phyloP scores from a whole-genome alignment of 2,113 vertebrate genomes.

The Festucalex cinctus region DNA sequence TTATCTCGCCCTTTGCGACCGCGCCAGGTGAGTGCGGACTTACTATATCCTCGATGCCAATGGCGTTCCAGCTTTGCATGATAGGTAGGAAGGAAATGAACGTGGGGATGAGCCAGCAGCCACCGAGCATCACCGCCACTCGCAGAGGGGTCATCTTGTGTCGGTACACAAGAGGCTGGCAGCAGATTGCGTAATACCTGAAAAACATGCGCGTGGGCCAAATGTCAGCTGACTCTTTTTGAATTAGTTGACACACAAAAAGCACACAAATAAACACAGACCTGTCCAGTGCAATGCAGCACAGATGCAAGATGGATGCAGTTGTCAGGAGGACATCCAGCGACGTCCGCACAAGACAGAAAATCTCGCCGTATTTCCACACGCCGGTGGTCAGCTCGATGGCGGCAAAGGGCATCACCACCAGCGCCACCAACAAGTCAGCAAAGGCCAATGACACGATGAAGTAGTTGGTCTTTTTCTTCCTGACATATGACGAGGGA shows the following conservation, averaged over 20 bases:
- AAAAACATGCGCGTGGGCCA: background rate
- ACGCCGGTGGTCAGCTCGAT: constrained; percentile 73
- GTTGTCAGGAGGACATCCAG: constrained; percentile 77
- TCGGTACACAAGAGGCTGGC: constrained; percentile 78
- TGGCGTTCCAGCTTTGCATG: constrained; percentile 80
- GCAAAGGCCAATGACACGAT: constrained; percentile 78
- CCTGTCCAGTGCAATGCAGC: constrained; percentile 80
- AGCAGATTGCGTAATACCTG: constrained; percentile 81
- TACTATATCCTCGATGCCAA: constrained; percentile 77
- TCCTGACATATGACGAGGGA: constrained; percentile 44
- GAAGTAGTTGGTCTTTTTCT: constrained; percentile 81
- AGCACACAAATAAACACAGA: constrained; percentile 22
- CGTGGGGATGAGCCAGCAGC: constrained; percentile 77
- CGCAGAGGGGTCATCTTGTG: constrained; percentile 77
- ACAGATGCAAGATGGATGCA: constrained; percentile 77
- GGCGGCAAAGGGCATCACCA: constrained; percentile 78
- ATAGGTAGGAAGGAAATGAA: constrained; percentile 81
- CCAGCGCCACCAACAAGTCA: constrained; percentile 74
- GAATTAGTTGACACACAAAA: constrained; percentile 5
- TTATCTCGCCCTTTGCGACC: constrained; percentile 6
- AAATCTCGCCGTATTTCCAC: constrained; percentile 75
- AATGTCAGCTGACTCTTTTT: background rate
- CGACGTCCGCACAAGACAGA: constrained; percentile 76
- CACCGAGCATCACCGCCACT: constrained; percentile 74
- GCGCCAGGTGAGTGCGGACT: constrained; percentile 35